Base-by-base conservation (phyloP, 2,888 invertebrate species). In the Dryadula phaetusa region DNA sequence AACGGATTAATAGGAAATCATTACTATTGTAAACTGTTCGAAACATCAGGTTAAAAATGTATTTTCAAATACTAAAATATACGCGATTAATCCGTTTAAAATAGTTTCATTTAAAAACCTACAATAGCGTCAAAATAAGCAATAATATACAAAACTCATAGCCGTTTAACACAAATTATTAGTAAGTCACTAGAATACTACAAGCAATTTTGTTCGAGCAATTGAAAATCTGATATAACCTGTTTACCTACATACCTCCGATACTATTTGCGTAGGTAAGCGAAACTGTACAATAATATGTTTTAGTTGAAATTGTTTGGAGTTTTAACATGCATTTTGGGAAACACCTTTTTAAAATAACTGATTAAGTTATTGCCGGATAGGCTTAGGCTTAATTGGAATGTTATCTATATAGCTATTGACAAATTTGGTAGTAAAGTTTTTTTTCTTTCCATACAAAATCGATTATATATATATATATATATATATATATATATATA, bases 221-320 rank as follows among this genome's bases (percentile, higher is more conserved):
- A 69, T 62, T 54, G 32, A 56, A 66, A 69, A 66, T 70, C 67
- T 66, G 60, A 62, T 67, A 63, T 61, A 62, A 72, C 67, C 69
- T 69, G 72, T 69, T 68, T 72, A 69, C 69, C 66, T 72, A 73
- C 74, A 74, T 70, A 74, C 73, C 73, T 71, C 66, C 70, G 42
- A 60, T 42, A 67, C 62, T 70, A 72, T 72, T 74, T 61, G 72
- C 72, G 75, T 73, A 74, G 77, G 74, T 47, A 62, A 62, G 42
- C 62, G 25, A 53, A 60, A 60, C 52, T 40, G 14, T 52, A 61
- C 52, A 28, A 60, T 52, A 28, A 52, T 22, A 32, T 12, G 54
- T 56, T 56, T 37, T 40, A 6, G 47, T 28, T 28, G 18, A 22
- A 58, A 58, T 40, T 18, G 34, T 12, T n/a, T n/a, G 37, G 34